Evolutionary conservation across 2,797 vertebrate genomes (phyloP).

Genomic region (Steatocranus sp.): DNA sequence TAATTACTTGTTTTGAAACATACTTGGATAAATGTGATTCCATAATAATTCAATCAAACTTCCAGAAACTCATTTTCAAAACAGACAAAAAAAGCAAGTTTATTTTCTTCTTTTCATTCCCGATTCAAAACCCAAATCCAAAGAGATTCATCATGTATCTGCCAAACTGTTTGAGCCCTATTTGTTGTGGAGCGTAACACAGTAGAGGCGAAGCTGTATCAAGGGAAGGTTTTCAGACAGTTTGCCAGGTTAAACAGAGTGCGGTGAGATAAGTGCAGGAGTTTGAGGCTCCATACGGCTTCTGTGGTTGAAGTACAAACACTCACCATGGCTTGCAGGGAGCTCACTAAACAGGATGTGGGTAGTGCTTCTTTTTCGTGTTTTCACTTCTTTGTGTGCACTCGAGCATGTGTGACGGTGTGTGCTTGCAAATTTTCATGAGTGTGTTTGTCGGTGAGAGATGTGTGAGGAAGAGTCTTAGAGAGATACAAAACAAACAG

Average conservation of each 20-base stretch:
- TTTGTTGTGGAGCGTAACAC: neutral
- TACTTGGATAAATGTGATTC: neutral
- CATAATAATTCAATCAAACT: neutral
- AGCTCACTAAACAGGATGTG: slow-evolving; percentile 27
- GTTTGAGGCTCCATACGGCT: neutral
- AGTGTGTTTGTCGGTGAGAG: neutral
- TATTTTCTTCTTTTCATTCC: neutral
- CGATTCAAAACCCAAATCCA: neutral
- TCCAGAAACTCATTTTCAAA: neutral
- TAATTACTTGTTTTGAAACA: neutral
- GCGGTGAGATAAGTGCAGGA: slow-evolving; percentile 12
- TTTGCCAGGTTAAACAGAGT: slow-evolving; percentile 5
- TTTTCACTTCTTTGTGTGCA: neutral
- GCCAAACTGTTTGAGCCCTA: neutral
- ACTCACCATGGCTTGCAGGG: neutral
- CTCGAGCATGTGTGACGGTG: neutral
- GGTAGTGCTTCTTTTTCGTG: neutral
- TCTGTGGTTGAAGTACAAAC: slow-evolving; percentile 26
- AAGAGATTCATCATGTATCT: neutral
- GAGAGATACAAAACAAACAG: neutral
- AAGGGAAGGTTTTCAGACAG: slow-evolving; percentile 19
- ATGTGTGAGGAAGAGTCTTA: neutral
- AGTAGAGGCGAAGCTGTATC: neutral
- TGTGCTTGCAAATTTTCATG: neutral
- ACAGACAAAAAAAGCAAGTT: neutral